Conservation (phyloP, 2,113 vertebrate genomes). For the Tragelaphus scriptus region DNA sequence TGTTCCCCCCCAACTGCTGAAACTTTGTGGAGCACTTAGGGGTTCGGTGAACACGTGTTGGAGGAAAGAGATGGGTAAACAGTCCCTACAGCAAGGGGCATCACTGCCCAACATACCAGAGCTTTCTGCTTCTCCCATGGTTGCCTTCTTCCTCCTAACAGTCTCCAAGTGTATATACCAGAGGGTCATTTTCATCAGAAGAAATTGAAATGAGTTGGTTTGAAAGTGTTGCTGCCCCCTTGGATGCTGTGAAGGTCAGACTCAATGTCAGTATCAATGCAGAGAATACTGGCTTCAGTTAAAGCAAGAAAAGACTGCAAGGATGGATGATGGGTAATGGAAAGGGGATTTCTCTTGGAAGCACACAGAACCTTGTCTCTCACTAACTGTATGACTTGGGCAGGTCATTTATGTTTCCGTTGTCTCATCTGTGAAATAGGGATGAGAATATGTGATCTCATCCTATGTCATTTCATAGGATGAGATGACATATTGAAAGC, state of each 20-base stretch:
- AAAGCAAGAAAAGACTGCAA: neutral
- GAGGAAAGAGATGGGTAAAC: neutral
- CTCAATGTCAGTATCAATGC: neutral
- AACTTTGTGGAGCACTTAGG: neutral
- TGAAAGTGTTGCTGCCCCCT: conserved; percentile 36
- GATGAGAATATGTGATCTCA: too few relatives aligned
- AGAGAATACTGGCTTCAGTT: neutral
- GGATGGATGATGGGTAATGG: accelerated
- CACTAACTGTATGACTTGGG: neutral
- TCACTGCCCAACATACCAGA: accelerated
- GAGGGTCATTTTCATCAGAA: neutral
- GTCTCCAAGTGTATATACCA: neutral
- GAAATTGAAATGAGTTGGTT: neutral
- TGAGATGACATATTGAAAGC: neutral
- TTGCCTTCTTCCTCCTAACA: too few relatives aligned
- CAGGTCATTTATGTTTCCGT: neutral
- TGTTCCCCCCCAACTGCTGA: accelerated
- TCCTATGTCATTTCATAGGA: too few relatives aligned
- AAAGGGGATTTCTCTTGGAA: neutral
- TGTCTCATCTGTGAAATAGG: neutral
- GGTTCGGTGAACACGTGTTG: accelerated
- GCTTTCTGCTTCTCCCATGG: neutral
- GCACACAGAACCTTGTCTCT: neutral
- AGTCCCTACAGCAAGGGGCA: accelerated
- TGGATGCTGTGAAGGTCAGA: neutral